Conservation (phyloP, 1,140 invertebrate species). For the Drosophila sturtevanti region DNA sequence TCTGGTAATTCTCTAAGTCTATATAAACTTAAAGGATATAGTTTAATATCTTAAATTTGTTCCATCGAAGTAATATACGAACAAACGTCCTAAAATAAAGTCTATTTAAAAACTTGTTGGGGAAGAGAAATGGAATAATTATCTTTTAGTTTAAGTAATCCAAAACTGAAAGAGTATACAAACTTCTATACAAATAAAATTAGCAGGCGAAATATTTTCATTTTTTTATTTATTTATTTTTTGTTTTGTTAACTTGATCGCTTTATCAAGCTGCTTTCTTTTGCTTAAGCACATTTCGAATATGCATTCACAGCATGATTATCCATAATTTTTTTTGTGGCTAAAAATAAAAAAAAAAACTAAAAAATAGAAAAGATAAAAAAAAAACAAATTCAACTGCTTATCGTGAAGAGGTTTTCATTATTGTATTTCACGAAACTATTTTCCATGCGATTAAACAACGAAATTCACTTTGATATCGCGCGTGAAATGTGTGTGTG, state of each 20-base stretch:
- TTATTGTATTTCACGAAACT: slow-evolving; percentile 55
- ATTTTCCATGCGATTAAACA: slow-evolving; percentile 76
- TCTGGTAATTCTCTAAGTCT: too few relatives aligned
- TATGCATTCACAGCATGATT: slow-evolving; percentile 47
- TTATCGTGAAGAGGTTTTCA: slow-evolving; percentile 4
- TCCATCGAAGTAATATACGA: too few relatives aligned
- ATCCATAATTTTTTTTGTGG: slow-evolving; percentile 30
- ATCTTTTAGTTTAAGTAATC: too few relatives aligned
- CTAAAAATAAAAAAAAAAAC: slow-evolving; percentile 57
- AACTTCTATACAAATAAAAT: too few relatives aligned
- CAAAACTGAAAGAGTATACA: too few relatives aligned
- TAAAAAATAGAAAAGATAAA: background rate
- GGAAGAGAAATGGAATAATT: too few relatives aligned
- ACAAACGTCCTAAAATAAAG: too few relatives aligned
- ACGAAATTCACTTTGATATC: slow-evolving; percentile 73
- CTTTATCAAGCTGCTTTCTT: slow-evolving; percentile 23
- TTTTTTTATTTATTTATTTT: too few relatives aligned
- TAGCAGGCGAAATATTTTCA: too few relatives aligned
- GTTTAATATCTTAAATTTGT: too few relatives aligned
- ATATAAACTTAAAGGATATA: too few relatives aligned
- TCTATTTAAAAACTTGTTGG: too few relatives aligned
- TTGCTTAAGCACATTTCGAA: slow-evolving; percentile 37
- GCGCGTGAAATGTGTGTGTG: slow-evolving; percentile 26
- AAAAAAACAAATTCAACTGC: background rate
- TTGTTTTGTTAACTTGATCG: background rate